Evolutionary conservation across 2,113 vertebrate species (phyloP).

Genomic region (Psilopogon haemacephalus): DNA sequence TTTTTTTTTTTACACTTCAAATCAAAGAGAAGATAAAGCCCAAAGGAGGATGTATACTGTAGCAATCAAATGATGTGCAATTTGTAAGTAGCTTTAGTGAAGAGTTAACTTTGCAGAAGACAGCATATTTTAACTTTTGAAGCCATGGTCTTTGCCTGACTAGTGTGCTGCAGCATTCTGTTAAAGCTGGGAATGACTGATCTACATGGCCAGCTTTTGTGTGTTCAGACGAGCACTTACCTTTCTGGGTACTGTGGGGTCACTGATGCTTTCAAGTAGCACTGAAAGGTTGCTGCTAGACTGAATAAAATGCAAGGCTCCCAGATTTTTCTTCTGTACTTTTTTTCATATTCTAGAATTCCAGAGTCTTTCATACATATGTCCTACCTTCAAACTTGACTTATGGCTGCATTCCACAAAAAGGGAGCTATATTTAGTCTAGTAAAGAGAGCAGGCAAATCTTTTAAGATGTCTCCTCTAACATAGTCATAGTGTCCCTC

Average conservation of each 20-base stretch:
- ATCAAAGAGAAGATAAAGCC: background rate
- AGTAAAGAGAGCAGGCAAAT: background rate
- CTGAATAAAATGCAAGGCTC: conserved; percentile 8
- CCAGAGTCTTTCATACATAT: background rate
- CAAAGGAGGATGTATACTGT: background rate
- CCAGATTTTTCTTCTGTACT: background rate
- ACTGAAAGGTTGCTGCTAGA: background rate
- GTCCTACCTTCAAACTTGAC: conserved; percentile 3
- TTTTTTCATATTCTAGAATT: conserved; percentile 3
- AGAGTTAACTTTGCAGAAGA: background rate
- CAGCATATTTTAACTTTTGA: conserved; percentile 9
- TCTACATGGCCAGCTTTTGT: background rate
- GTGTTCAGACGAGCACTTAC: background rate
- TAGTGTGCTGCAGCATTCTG: background rate
- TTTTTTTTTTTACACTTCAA: background rate
- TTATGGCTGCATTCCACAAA: background rate
- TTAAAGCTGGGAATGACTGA: background rate
- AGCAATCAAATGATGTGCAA: background rate
- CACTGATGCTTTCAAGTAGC: background rate
- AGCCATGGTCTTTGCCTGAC: background rate
- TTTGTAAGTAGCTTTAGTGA: background rate
- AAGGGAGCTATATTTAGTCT: conserved; percentile 16
- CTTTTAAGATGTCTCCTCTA: background rate
- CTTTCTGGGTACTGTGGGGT: background rate
- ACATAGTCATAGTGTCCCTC: rapidly evolving